Evolutionary conservation across 1,140 invertebrate species (phyloP).

Genomic region (Hyphantria cunea): DNA sequence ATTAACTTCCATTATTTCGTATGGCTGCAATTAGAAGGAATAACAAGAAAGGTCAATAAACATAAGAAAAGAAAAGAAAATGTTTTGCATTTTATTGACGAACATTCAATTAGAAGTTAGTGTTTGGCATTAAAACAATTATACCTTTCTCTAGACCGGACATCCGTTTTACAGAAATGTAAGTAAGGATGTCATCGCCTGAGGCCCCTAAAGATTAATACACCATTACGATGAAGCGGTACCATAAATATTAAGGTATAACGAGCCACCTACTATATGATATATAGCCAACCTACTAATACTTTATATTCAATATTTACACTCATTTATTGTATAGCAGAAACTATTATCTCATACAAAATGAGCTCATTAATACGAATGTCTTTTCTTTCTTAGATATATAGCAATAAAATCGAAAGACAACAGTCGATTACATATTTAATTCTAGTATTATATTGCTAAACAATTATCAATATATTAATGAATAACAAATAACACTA

Average conservation of each 20-base stretch:
- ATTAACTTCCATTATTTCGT: too few species aligned
- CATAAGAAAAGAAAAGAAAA: conserved; percentile 16
- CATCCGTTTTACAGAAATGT: conserved; percentile 38
- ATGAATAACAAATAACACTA: too few species aligned
- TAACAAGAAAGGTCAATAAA: too few species aligned
- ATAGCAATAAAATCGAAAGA: conserved; percentile 13
- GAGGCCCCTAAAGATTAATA: conserved; percentile 39
- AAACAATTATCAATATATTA: too few species aligned
- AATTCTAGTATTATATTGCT: too few species aligned
- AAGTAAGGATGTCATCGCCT: conserved; percentile 43
- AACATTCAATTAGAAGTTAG: conserved; percentile 17
- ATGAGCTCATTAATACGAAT: conserved; percentile 28
- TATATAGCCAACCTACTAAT: conserved; percentile 16
- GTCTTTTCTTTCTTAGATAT: conserved; percentile 10
- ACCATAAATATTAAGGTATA: conserved; percentile 15
- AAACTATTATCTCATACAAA: conserved; percentile 23
- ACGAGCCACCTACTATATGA: conserved; percentile 12
- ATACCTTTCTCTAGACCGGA: conserved; percentile 45
- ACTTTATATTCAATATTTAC: conserved; percentile 28
- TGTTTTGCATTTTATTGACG: not conserved
- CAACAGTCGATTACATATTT: too few species aligned
- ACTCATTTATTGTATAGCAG: conserved; percentile 24
- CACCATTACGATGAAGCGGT: conserved; percentile 23
- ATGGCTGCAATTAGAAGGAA: too few species aligned
- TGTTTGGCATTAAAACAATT: conserved; percentile 47